Conservation (phyloP, 1,140 invertebrate genomes). For the Drosophila malerkotliana region DNA sequence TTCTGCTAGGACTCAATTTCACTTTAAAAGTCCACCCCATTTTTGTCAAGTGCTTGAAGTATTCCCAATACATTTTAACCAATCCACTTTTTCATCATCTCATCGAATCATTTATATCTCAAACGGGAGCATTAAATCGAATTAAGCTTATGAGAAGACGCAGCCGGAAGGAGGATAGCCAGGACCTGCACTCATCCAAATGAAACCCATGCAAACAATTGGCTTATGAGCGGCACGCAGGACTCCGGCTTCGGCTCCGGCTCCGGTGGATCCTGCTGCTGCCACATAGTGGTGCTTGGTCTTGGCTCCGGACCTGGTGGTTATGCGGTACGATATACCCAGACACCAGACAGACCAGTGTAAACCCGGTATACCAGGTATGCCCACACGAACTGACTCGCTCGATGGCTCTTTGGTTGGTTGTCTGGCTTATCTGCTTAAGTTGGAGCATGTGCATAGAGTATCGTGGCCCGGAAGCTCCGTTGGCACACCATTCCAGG, state of each 20-base stretch:
- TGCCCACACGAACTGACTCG: slow-evolving; percentile 36
- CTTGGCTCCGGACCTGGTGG: slow-evolving; percentile 19
- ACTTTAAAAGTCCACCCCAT: too few species aligned
- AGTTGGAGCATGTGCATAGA: slow-evolving; percentile 67
- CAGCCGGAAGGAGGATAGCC: slow-evolving; percentile 52
- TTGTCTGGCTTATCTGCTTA: slow-evolving; percentile 75
- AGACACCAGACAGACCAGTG: slow-evolving; percentile 11
- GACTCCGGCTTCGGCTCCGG: slow-evolving; percentile 1
- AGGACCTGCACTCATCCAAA: slow-evolving; percentile 71
- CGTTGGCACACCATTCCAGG: slow-evolving; percentile 35
- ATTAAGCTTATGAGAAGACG: slow-evolving; percentile 80
- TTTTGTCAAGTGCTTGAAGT: slow-evolving; percentile 22
- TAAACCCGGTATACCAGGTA: slow-evolving; percentile 8
- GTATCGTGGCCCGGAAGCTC: slow-evolving; percentile 2
- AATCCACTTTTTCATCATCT: slow-evolving; percentile 83
- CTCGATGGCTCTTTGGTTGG: slow-evolving; percentile 36
- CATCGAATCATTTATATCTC: slow-evolving; percentile 83
- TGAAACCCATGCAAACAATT: slow-evolving; percentile 82
- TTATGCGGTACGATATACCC: slow-evolving; percentile 20
- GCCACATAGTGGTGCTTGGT: slow-evolving; percentile 8
- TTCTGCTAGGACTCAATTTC: too few species aligned
- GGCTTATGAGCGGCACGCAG: slow-evolving; percentile 76
- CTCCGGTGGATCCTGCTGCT: background rate
- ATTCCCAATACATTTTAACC: slow-evolving; percentile 82
- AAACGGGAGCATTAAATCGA: slow-evolving; percentile 83